A percentile compares a stretch with the other conserved stretches of the same genome.
phyloP scores from a whole-genome alignment of 2,113 vertebrate genomes.

The Ibidorhyncha struthersii region DNA sequence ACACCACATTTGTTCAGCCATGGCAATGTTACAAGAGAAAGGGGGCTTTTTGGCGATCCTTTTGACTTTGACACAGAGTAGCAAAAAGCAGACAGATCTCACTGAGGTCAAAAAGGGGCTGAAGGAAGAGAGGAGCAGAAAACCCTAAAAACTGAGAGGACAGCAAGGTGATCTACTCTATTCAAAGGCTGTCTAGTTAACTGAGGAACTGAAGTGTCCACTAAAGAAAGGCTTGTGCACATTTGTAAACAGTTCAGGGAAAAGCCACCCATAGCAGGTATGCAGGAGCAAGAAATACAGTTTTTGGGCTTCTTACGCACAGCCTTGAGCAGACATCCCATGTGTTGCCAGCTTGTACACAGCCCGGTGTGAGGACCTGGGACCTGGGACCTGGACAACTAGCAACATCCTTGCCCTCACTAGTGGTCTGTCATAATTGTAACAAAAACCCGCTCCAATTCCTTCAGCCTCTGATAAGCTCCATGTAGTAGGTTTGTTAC shows the following conservation, averaged over 20 bases:
- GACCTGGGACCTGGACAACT: background rate
- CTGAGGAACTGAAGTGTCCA: background rate
- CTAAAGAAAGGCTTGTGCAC: background rate
- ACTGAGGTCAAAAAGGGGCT: background rate
- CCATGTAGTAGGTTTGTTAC: background rate
- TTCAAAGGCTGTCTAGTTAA: background rate
- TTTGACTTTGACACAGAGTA: background rate
- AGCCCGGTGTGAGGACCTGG: background rate
- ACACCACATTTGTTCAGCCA: background rate
- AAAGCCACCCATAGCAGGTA: background rate
- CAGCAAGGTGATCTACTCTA: background rate
- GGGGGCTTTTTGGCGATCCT: background rate
- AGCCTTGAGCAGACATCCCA: background rate
- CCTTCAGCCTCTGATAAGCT: accelerated
- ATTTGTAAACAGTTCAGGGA: background rate
- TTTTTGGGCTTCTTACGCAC: background rate
- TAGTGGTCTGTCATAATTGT: background rate
- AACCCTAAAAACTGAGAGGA: background rate
- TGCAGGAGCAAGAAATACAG: background rate
- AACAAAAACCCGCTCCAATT: background rate
- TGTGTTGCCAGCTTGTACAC: background rate
- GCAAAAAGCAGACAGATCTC: background rate
- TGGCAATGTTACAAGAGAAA: background rate
- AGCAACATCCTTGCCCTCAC: background rate
- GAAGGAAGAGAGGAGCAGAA: background rate